phyloP scores from a whole-genome alignment of 2,113 vertebrate genomes.

The Paralichthys olivaceus region DNA sequence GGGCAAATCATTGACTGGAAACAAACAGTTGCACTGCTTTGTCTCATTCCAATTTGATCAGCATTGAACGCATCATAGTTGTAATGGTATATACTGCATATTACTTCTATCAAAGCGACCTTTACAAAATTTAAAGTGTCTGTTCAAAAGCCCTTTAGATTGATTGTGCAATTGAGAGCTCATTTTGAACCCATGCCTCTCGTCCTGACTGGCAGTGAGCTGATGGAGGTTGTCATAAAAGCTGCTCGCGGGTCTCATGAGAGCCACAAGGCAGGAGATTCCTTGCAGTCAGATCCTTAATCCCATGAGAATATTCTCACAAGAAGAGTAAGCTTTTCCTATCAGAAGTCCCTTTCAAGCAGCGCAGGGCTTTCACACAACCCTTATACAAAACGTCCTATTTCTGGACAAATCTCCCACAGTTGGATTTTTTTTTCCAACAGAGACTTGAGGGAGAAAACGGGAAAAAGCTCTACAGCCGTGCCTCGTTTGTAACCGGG shows the following conservation, averaged over 20 bases:
- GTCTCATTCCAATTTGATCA: conserved; percentile 35
- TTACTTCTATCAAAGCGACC: conserved; percentile 56
- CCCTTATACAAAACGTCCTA: conserved; percentile 57
- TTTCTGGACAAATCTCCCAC: conserved; percentile 49
- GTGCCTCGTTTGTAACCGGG: conserved; percentile 24
- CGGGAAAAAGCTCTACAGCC: conserved; percentile 15
- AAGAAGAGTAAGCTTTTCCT: conserved; percentile 36
- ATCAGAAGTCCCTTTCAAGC: conserved; percentile 57
- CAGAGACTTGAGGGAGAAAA: conserved; percentile 27
- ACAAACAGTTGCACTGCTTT: conserved; percentile 12
- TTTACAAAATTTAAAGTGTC: conserved; percentile 42
- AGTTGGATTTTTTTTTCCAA: conserved; percentile 24
- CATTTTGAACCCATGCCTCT: conserved; percentile 38
- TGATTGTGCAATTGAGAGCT: conserved; percentile 58
- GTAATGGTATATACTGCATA: conserved; percentile 1
- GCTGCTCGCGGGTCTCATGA: conserved; percentile 48
- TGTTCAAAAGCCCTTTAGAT: conserved; percentile 43
- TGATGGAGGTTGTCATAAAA: conserved; percentile 72
- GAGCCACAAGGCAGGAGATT: conserved; percentile 59
- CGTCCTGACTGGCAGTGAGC: conserved; percentile 46
- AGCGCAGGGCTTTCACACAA: conserved; percentile 43
- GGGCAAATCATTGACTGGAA: conserved; percentile 9
- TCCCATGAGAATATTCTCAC: conserved; percentile 62
- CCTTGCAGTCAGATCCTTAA: conserved; percentile 50
- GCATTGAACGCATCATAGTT: background rate